Evolutionary conservation across 2,113 vertebrate genomes (phyloP), one percentile per base, ranked within the genome.

Genomic region (Natator depressus): DNA sequence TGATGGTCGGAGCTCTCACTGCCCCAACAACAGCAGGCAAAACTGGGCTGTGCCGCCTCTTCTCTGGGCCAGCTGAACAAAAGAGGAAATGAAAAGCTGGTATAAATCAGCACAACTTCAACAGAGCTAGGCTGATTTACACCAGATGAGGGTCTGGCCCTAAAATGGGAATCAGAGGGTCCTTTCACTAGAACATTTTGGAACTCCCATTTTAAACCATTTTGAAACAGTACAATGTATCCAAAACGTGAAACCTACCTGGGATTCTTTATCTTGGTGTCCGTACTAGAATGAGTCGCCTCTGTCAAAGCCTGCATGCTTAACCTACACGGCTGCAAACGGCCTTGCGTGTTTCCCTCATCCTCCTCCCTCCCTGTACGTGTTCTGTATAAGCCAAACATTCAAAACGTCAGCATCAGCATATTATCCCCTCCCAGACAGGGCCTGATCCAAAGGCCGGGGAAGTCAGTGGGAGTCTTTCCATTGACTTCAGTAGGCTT

Each of bases 191-290:
- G 84, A 50, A 19, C 19, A 0, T 42, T 84, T 75, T 42, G 8
- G 20, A 75, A 38, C 19, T 75, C 38, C 38, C 35, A 42, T 75
- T 53, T 75, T 17, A 12, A 87, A 96, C 93, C 87, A 6, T 47
- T 81, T 83, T 38, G 82, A 81, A 85, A 65, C 65, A 94, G 92
- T 69, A 87, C 86, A 96, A 87, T n/a, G 53, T 76, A 94, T 80
- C 72, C 80, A 57, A 75, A 72, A 93, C 88, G 54, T 53, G 81
- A 95, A 62, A 57, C 53, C 13, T 85, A 87, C 84, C 88, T 91
- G 86, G 27, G 22, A 92, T 83, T 91, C 88, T 95, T 96, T 96
- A 27, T 62, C 49, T 97, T 96, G 97, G 91, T 95, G 31, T 31
- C 2, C 2, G 53, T 82, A 87, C 92, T 94, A 93, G 57, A 94